Conservation (phyloP, 2,797 vertebrate genomes). For the Thamnophis elegans region DNA sequence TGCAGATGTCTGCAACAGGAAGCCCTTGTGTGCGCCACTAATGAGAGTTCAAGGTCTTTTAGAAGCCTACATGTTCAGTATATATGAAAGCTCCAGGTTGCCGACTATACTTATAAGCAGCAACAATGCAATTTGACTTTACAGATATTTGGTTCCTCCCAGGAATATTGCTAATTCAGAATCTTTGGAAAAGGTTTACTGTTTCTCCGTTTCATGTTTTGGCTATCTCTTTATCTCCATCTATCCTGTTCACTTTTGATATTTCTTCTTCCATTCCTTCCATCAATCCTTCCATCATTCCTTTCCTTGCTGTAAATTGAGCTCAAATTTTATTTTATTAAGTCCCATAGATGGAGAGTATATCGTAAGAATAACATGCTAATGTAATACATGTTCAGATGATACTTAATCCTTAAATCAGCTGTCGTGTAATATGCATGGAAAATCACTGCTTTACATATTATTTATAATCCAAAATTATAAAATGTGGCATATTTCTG, state of each 20-base stretch:
- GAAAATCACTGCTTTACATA: not conserved
- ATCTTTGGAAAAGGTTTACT: not conserved
- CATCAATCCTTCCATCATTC: not conserved
- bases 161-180: not conserved
- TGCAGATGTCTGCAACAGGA: not conserved
- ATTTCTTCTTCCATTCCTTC: not conserved
- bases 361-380: not conserved
- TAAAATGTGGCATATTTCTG: not conserved
- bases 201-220: not conserved
- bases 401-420: not conserved
- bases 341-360: not conserved
- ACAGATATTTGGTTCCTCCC: not conserved
- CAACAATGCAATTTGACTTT: not conserved
- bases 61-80: not conserved
- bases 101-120: not conserved
- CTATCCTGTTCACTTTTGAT: not conserved
- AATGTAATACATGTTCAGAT: not conserved
- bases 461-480: slow-evolving; percentile 17
- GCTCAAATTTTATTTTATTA: not conserved
- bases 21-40: not conserved
- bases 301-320: not conserved
- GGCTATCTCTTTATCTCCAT: not conserved
- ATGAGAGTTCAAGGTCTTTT: not conserved
- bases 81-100: not conserved
- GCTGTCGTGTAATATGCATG: not conserved